Evolutionary conservation across 2,888 invertebrate genomes (phyloP), one percentile per base, ranked within the genome.

Genomic region (Agonopterix arenella): DNA sequence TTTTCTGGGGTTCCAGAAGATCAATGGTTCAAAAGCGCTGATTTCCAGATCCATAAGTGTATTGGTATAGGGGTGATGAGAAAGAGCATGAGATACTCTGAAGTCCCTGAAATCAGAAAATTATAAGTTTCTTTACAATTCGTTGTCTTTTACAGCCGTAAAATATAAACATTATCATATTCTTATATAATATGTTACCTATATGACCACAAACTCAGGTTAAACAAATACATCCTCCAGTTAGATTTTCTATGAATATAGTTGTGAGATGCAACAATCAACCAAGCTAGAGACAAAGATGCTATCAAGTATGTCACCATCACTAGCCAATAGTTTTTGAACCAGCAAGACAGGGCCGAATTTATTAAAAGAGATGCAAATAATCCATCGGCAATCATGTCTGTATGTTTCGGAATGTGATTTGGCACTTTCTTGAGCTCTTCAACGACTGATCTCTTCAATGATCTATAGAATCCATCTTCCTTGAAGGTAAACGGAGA

Each of bases 61-160:
- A 68, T 96, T 96, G 0, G 96, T 92, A 67, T 92, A 95, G 8
- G 93, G 80, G 68, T 96, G 96, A 73, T 96, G 96, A 38, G 95
- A 95, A 43, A 96, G 70, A 0, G 89, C 93, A 65, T 96, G 96
- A 0, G 93, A 92, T 41, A 96, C 91, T 53, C 95, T 90, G 91
- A 94, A 96, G 55, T 94, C 92, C 60, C 92, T 90, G 70, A 50
- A 86, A 84, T 28, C 18, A 18, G 18, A 28, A 28, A 28, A 7
- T 28, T 5, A 28, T 4, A 28, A 13, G 13, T 13, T n/a, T n/a
- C n/a, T n/a, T n/a, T n/a, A n/a, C n/a, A n/a, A n/a, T n/a, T n/a
- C n/a, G n/a, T n/a, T n/a, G n/a, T n/a, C n/a, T n/a, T n/a, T n/a
- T n/a, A n/a, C n/a, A n/a, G n/a, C n/a, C n/a, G 18, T 18, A 18